A percentile compares a stretch with the other conserved stretches of the same genome.
These are phyloP conservation scores for Selenia dentaria DNA, from an alignment of 2,888 invertebrate species.

Conservation along the genomic window DNA sequence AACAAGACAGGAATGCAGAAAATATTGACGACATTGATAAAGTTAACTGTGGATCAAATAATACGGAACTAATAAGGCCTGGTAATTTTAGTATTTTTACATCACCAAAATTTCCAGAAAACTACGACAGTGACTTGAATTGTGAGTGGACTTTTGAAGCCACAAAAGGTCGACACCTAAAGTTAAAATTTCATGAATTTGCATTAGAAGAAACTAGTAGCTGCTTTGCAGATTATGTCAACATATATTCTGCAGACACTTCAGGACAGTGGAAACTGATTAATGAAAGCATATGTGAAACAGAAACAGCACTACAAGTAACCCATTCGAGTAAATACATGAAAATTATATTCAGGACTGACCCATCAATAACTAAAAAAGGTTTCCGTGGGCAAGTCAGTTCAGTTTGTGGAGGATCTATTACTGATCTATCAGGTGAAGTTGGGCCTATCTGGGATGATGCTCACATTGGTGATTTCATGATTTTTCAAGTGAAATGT, in stretches of 20 bases:
- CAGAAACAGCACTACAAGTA: slow-evolving; percentile 52
- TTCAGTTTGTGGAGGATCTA: slow-evolving; percentile 88
- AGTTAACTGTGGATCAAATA: slow-evolving; percentile 66
- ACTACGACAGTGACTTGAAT: slow-evolving; percentile 85
- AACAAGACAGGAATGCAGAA: slow-evolving; percentile 29
- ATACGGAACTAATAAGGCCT: slow-evolving; percentile 48
- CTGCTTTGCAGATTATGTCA: slow-evolving; percentile 87
- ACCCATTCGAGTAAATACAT: slow-evolving; percentile 80
- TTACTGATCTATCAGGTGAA: slow-evolving; percentile 84
- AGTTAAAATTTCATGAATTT: slow-evolving; percentile 82
- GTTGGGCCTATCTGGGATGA: slow-evolving; percentile 62
- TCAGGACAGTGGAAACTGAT: slow-evolving; percentile 82
- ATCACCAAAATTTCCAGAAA: slow-evolving; percentile 91
- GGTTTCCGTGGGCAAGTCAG: slow-evolving; percentile 87
- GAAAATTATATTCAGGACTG: slow-evolving; percentile 88
- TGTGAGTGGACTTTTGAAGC: slow-evolving; percentile 91
- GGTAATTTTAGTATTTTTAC: slow-evolving; percentile 59
- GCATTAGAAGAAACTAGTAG: slow-evolving; percentile 83
- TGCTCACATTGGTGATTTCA: slow-evolving; percentile 10
- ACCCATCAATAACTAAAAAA: slow-evolving; percentile 82
- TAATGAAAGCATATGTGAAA: slow-evolving; percentile 79
- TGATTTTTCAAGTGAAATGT: slow-evolving; percentile 72
- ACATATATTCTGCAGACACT: slow-evolving; percentile 82
- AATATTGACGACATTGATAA: slow-evolving; percentile 15
- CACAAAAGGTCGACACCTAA: slow-evolving; percentile 84